phyloP scores from a whole-genome alignment of 2,113 vertebrate genomes.

The Artemisiospiza belli region DNA sequence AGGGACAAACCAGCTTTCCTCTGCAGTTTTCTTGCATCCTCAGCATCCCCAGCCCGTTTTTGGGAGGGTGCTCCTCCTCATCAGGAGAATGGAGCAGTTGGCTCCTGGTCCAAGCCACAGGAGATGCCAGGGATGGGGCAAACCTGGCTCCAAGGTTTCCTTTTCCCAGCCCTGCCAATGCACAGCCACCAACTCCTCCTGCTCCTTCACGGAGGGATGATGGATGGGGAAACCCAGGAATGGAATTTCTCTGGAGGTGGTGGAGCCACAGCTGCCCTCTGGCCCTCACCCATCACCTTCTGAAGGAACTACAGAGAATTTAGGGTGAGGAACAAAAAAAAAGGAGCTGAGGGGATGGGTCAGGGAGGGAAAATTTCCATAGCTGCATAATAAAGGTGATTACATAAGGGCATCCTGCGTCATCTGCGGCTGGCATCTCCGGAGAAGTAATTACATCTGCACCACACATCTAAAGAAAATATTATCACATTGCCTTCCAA shows the following conservation, averaged over 20 bases:
- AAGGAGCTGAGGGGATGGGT: not conserved
- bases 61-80: not conserved
- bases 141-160: not conserved
- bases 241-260: not conserved
- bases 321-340: rapidly evolving
- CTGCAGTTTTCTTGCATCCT: not conserved
- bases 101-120: not conserved
- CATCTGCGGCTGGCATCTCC: constrained; percentile 50
- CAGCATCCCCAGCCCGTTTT: not conserved
- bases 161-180: not conserved
- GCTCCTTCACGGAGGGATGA: not conserved
- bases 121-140: not conserved
- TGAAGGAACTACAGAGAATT: not conserved
- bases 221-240: not conserved
- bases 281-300: not conserved
- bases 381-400: constrained; percentile 8
- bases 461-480: constrained; percentile 48
- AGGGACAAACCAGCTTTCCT: not conserved
- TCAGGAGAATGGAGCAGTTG: not conserved
- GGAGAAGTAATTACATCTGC: constrained; percentile 59
- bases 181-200: not conserved
- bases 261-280: not conserved
- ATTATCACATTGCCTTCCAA: constrained; percentile 45
- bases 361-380: constrained; percentile 17
- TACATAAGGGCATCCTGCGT: constrained; percentile 46